Conservation (phyloP, 2,888 invertebrate species). For the Scaptomyza reducta region DNA sequence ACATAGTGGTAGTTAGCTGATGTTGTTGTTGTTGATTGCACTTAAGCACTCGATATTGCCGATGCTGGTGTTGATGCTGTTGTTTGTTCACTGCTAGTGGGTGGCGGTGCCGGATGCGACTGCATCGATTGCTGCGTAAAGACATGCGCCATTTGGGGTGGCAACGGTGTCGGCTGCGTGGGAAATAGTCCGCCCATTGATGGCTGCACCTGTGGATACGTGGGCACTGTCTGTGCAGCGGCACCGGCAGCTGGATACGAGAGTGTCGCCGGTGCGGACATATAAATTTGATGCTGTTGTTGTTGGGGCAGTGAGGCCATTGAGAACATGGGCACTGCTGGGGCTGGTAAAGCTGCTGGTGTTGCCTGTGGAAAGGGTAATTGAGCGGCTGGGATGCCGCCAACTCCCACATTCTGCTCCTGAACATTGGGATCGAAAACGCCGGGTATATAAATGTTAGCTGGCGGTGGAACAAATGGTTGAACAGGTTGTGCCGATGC, state of each 20-base stretch:
- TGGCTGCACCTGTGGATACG: slow-evolving; percentile 84
- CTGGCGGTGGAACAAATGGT: slow-evolving; percentile 56
- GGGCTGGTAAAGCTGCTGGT: slow-evolving; percentile 47
- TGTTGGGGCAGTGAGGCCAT: slow-evolving; percentile 58
- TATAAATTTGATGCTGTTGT: slow-evolving; percentile 71
- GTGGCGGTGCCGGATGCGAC: slow-evolving; percentile 5
- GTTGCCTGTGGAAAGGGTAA: slow-evolving; percentile 78
- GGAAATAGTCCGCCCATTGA: slow-evolving; percentile 79
- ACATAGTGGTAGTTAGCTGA: slow-evolving; percentile 5
- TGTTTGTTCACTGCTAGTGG: slow-evolving; percentile 31
- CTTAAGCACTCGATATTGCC: slow-evolving; percentile 47
- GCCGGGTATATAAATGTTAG: slow-evolving; percentile 75
- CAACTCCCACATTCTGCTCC: slow-evolving; percentile 37
- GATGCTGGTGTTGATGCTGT: slow-evolving; percentile 8
- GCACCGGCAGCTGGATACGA: slow-evolving; percentile 73
- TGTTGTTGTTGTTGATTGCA: slow-evolving; percentile 39
- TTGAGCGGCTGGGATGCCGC: slow-evolving; percentile 68
- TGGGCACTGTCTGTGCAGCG: slow-evolving; percentile 81
- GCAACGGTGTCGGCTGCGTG: slow-evolving; percentile 75
- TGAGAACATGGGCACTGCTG: slow-evolving; percentile 77
- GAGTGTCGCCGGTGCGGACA: slow-evolving; percentile 78
- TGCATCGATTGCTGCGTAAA: slow-evolving; percentile 48
- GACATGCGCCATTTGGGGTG: slow-evolving; percentile 76
- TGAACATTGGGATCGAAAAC: slow-evolving; percentile 59
- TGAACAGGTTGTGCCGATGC: slow-evolving; percentile 35